These are phyloP conservation scores for Platysteira castanea DNA, from an alignment of 2,113 vertebrate species.

Conservation along the genomic window DNA sequence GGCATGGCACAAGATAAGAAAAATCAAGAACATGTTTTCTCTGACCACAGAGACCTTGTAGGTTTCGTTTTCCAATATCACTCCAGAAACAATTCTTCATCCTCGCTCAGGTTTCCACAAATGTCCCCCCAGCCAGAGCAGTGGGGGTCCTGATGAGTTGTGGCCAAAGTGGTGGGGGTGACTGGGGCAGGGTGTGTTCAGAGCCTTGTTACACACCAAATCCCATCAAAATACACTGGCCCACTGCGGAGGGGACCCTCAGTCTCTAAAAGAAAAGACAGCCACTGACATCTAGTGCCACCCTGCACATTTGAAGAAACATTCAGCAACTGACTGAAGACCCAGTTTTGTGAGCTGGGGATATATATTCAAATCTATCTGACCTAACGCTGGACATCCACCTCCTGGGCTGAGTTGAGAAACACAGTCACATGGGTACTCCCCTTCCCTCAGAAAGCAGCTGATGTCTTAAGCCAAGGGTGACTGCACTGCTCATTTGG, in stretches of 20 bases:
- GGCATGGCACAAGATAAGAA: neutral
- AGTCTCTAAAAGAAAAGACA: neutral
- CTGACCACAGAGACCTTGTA: constrained; percentile 18
- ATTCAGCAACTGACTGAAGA: neutral
- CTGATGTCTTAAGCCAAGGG: neutral
- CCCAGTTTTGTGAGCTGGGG: neutral
- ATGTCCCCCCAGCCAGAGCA: neutral
- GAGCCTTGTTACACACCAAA: neutral
- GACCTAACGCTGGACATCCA: neutral
- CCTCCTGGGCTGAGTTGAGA: neutral
- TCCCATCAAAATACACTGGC: neutral
- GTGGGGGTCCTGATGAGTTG: neutral
- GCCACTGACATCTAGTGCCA: neutral
- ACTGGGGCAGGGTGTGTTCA: neutral
- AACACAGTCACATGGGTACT: neutral
- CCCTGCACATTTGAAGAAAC: neutral
- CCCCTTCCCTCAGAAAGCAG: neutral
- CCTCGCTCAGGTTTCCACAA: neutral
- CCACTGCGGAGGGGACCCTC: neutral
- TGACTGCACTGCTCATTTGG: neutral
- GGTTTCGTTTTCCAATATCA: constrained; percentile 50
- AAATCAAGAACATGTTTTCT: constrained; percentile 33
- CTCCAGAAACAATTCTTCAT: constrained; percentile 55
- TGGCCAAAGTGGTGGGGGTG: neutral
- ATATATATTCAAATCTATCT: neutral